Evolutionary conservation across 30 jellyfish, hydroid and myxozoan genomes (phyloP).

Genomic region (Cassiopea andromeda): DNA sequence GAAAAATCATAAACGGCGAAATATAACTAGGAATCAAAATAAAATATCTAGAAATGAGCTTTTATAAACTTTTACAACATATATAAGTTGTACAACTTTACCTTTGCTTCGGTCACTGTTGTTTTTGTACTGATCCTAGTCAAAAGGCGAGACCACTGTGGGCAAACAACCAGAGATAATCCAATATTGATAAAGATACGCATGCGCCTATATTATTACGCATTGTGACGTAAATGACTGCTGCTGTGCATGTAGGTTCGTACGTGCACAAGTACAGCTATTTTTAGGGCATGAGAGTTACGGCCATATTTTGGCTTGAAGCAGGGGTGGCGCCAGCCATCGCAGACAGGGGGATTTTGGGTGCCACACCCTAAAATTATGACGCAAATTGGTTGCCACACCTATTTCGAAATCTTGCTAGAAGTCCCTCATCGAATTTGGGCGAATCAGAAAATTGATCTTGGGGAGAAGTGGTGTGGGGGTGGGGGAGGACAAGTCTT

Average conservation of each 20-base stretch:
- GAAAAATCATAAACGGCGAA: background rate
- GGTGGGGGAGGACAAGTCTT: too few species aligned
- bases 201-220: constrained; percentile 36
- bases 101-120: background rate
- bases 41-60: background rate
- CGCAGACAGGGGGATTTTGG: too few species aligned
- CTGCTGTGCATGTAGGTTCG: constrained; percentile 35
- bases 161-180: constrained; percentile 58
- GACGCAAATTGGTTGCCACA: too few species aligned
- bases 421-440: too few species aligned
- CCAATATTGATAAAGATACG: constrained; percentile 53
- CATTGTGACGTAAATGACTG: constrained; percentile 17
- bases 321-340: too few species aligned
- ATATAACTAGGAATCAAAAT: background rate
- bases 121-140: constrained; percentile 20
- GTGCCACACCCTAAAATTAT: too few species aligned
- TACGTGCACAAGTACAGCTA: background rate
- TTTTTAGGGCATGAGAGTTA: background rate
- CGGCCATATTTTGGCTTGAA: background rate
- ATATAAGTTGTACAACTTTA: background rate
- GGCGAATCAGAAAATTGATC: too few species aligned
- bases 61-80: background rate
- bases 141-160: constrained; percentile 48
- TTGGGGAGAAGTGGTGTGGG: too few species aligned
- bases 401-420: too few species aligned